A percentile compares a stretch with the other conserved stretches of the same genome.
These are phyloP conservation scores for Mythimna lalbum DNA, from an alignment of 2,888 invertebrate species.

Conservation along the genomic window DNA sequence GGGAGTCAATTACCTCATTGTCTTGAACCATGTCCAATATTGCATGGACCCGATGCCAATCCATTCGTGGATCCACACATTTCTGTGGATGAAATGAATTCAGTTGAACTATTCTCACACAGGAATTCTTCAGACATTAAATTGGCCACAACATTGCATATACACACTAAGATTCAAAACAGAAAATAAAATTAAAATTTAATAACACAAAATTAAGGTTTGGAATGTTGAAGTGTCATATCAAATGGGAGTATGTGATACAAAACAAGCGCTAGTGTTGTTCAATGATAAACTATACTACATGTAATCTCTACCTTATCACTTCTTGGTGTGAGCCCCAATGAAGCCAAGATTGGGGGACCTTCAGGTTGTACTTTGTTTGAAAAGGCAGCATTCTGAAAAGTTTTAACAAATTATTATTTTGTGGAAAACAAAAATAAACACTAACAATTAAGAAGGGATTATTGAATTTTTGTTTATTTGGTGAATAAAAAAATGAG, in stretches of 20 bases:
- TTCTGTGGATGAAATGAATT: slow-evolving; percentile 89
- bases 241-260: slow-evolving; percentile 64
- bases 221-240: slow-evolving; percentile 69
- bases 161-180: slow-evolving; percentile 22
- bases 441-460: not conserved
- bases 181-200: slow-evolving; percentile 2
- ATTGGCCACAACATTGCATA: slow-evolving; percentile 38
- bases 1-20: slow-evolving; percentile 84
- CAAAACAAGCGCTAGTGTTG: slow-evolving; percentile 54
- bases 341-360: slow-evolving; percentile 88
- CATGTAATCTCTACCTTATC: slow-evolving; percentile 87
- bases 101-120: slow-evolving; percentile 85
- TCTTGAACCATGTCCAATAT: slow-evolving; percentile 87
- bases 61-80: slow-evolving; percentile 88
- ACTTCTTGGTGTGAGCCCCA: slow-evolving; percentile 89
- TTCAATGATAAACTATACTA: slow-evolving; percentile 61
- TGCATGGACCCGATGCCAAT: slow-evolving; percentile 88
- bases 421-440: not conserved
- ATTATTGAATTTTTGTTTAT: not conserved
- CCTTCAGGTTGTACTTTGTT: slow-evolving; percentile 87
- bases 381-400: slow-evolving; percentile 80
- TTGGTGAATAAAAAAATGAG: slow-evolving; percentile 18
- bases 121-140: slow-evolving; percentile 48
- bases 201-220: slow-evolving; percentile 21
- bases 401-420: slow-evolving; percentile 54